Base-by-base conservation (phyloP, 2,113 vertebrate species). In the Ornithorhynchus anatinus region DNA sequence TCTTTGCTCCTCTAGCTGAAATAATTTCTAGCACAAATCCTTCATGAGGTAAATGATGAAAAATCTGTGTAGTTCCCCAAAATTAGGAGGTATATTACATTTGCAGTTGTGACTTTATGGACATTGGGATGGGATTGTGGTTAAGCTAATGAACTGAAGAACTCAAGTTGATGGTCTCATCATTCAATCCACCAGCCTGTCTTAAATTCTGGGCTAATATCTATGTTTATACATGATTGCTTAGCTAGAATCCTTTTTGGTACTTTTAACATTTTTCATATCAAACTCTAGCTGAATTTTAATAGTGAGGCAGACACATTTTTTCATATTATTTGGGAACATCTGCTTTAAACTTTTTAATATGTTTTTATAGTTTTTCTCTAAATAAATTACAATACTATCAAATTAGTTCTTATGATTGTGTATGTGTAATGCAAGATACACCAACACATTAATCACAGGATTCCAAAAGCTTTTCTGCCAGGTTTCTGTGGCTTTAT, bases 91-190 rank as follows among this genome's bases (percentile, higher is more conserved):
- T 88, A 27, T 71, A 17, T 79, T 72, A 68, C 39, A 48, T 76
- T 87, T 87, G 69, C 80, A 74, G 74, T 79, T 79, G 80, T 81
- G 80, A 84, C 84, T 83, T 82, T 85, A 81, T 81, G 79, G 38
- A 77, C 90, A 64, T 84, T 80, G 77, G 53, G 25, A 47, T 72
- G 87, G 75, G 65, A 75, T 59, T 52, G 67, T 80, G 78, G 68
- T 70, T 84, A 67, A 83, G 77, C 79, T 88, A 91, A 87, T 90
- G 88, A 85, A 65, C 84, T 89, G 85, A 74, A 88, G 85, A 83
- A 73, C 75, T 82, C 15, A 4, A 71, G 59, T 15, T 87, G 81
- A 86, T 80, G 75, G 78, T 59, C 75, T 84, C 77, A 89, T 91
- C 81, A 85, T 85, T 89, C 86, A 90, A 69, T 67, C 72, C 17